Conservation (phyloP, 2,888 invertebrate species). For the Anthophora plumipes region DNA sequence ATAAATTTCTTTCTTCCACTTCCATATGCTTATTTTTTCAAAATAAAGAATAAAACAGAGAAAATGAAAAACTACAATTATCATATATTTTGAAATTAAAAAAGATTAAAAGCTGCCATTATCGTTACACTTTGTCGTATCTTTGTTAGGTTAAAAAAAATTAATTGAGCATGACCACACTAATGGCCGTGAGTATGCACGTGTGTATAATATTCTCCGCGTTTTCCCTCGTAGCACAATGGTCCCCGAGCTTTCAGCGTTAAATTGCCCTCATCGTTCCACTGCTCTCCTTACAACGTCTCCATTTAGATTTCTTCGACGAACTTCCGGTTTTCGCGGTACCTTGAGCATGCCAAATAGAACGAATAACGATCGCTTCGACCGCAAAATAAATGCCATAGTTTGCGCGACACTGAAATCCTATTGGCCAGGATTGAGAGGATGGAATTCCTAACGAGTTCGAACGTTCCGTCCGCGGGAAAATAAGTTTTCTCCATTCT, state of each 20-base stretch:
- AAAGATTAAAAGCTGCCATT: too few species aligned
- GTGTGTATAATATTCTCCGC: background rate
- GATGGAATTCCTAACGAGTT: conserved; percentile 8
- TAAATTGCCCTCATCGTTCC: conserved; percentile 36
- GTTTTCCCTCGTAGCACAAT: conserved; percentile 34
- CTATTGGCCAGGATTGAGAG: background rate
- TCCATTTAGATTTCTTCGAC: conserved; percentile 29
- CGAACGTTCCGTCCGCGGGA: background rate
- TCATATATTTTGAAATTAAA: too few species aligned
- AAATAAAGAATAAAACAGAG: too few species aligned
- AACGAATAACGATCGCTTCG: conserved; percentile 44
- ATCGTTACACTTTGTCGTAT: too few species aligned
- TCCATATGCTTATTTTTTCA: too few species aligned
- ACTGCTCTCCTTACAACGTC: conserved; percentile 14
- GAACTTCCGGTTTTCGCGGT: conserved; percentile 27
- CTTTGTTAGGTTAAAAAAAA: too few species aligned
- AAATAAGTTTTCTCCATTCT: background rate
- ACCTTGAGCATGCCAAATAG: conserved; percentile 31
- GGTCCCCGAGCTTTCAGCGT: conserved; percentile 24
- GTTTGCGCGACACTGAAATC: background rate
- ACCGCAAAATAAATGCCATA: conserved; percentile 25
- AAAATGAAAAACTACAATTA: too few species aligned
- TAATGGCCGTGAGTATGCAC: background rate
- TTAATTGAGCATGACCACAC: background rate
- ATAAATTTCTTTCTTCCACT: too few species aligned